phyloP scores from a whole-genome alignment of 2,888 invertebrate species.

The Mesoligia furuncula region DNA sequence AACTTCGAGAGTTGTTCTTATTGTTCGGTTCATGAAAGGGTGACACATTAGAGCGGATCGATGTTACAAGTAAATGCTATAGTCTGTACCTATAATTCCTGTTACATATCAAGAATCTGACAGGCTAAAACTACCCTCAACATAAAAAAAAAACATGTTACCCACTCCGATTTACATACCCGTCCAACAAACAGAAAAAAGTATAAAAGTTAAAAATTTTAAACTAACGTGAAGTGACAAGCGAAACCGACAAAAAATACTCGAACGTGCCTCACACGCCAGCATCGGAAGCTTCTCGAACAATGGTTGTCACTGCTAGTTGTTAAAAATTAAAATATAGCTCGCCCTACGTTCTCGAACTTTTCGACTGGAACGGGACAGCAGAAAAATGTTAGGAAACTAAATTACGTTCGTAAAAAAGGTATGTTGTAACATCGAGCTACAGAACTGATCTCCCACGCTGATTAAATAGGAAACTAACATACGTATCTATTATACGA shows the following conservation, averaged over 20 bases:
- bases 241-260: slow-evolving; percentile 42
- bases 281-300: slow-evolving; percentile 45
- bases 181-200: slow-evolving; percentile 9
- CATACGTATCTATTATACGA: not conserved
- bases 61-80: too few relatives aligned
- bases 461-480: not conserved
- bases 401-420: slow-evolving; percentile 16
- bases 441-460: not conserved
- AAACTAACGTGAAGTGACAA: slow-evolving; percentile 30
- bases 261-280: slow-evolving; percentile 34
- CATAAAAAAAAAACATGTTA: not conserved
- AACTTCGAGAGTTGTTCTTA: too few relatives aligned
- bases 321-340: slow-evolving; percentile 56
- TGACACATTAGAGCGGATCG: too few relatives aligned
- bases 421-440: not conserved
- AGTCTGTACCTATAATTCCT: not conserved
- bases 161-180: slow-evolving; percentile 18
- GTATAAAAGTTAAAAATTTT: slow-evolving; percentile 14
- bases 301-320: slow-evolving; percentile 48
- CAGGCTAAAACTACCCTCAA: slow-evolving; percentile 5
- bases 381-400: slow-evolving; percentile 2
- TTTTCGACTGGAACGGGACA: slow-evolving; percentile 15
- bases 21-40: too few relatives aligned
- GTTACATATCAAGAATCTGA: not conserved
- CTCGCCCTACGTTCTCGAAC: slow-evolving; percentile 11